phyloP scores from a whole-genome alignment of 2,888 invertebrate species.

The Siphlonurus alternatus region DNA sequence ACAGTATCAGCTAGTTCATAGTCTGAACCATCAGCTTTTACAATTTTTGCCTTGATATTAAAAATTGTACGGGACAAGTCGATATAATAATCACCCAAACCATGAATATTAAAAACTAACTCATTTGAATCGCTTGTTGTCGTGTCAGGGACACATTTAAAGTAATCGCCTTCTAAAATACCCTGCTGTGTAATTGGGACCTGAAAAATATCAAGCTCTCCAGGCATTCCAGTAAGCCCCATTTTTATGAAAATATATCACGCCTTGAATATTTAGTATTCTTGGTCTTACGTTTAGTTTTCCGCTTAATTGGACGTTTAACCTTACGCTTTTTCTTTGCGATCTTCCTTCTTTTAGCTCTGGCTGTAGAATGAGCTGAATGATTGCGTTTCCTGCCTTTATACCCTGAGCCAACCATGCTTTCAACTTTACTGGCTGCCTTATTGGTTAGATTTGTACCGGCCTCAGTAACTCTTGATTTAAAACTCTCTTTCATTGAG shows the following conservation, averaged over 20 bases:
- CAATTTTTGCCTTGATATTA: no score
- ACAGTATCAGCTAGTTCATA: no score
- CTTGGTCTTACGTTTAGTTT: not conserved
- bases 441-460: constrained; percentile 3
- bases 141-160: not conserved
- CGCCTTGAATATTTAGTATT: not conserved
- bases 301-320: not conserved
- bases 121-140: not conserved
- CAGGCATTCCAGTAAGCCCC: no score
- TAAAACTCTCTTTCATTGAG: not conserved
- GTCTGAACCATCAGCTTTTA: no score
- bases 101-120: no score
- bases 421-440: not conserved
- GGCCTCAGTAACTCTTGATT: not conserved
- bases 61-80: no score
- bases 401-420: constrained; percentile 1
- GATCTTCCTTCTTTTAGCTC: not conserved
- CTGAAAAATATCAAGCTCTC: not conserved
- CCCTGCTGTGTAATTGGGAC: not conserved
- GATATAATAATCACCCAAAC: no score
- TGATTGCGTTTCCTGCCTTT: not conserved
- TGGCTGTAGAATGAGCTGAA: not conserved
- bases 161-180: not conserved
- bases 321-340: not conserved
- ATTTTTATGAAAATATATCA: no score